phyloP scores from a whole-genome alignment of 2,113 vertebrate species.

The Phaetusa simplex region DNA sequence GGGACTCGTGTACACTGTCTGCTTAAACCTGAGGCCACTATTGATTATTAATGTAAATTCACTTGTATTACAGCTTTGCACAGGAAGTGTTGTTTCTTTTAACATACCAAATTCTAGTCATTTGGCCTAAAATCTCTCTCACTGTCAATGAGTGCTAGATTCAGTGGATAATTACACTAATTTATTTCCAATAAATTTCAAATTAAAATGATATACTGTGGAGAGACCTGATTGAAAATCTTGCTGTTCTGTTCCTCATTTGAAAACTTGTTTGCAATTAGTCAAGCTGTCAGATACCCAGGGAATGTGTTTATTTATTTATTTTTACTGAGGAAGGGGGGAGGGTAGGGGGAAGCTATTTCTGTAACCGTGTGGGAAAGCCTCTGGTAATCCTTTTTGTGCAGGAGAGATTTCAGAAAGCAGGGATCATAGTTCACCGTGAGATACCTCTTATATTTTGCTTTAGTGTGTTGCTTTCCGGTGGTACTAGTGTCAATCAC shows the following conservation, averaged over 20 bases:
- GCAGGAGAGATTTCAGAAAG: background rate
- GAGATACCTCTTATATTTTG: background rate
- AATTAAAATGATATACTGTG: slow-evolving; percentile 54
- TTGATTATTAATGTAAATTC: background rate
- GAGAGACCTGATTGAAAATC: slow-evolving; percentile 51
- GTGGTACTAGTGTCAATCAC: background rate
- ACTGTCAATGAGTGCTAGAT: background rate
- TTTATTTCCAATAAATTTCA: slow-evolving; percentile 69
- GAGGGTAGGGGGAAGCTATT: background rate
- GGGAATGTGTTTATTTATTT: slow-evolving; percentile 23
- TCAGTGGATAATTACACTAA: slow-evolving; percentile 47
- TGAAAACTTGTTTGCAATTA: slow-evolving; percentile 50
- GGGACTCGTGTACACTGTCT: background rate
- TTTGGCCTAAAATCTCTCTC: slow-evolving; percentile 27
- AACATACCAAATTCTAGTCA: background rate
- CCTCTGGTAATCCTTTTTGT: background rate
- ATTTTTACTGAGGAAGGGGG: background rate
- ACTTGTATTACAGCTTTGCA: background rate
- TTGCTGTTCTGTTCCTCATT: slow-evolving; percentile 22
- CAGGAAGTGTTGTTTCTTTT: background rate
- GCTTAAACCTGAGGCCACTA: background rate
- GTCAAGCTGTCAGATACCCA: slow-evolving; percentile 28
- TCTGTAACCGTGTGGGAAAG: background rate
- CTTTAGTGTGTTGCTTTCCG: background rate
- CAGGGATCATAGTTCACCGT: background rate